Base-by-base conservation (phyloP, 2,113 vertebrate species). In the Pedetes capensis region DNA sequence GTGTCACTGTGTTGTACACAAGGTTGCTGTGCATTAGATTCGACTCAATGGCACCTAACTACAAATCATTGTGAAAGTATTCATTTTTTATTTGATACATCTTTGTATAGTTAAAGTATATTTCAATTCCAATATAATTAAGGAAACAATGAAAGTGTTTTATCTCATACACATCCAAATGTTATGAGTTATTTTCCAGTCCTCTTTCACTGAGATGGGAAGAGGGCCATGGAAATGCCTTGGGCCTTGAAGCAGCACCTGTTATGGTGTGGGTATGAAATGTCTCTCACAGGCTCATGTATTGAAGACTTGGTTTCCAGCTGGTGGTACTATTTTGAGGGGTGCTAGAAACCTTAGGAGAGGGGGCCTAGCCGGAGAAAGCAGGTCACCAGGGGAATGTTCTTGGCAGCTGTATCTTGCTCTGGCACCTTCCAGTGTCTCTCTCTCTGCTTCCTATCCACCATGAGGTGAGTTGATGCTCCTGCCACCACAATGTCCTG, bases 101-200 rank as follows among this genome's bases (percentile, higher is more conserved):
- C 27, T 53, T 93, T 96, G 84, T 95, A 93, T 59, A 64, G 61
- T 57, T 94, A 51, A 88, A 96, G 42, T 66, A 32, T 83, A 79
- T 83, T 89, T 93, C 16, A 12, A 89, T 51, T 95, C 64, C 13
- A 57, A 34, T 90, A 71, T 82, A 53, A 93, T 29, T 57, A 32
- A 88, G 42, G 78, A 74, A 72, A 13, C 49, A 89, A 68, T 32
- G 16, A 27, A 86, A n/a, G 14, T 88, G 22, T 72, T 81, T 86
- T 79, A 69, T 37, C 49, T 39, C 74, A 79, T 14, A 16, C 87
- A 55, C 13, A 63, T 63, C 37, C 55, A 95, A 88, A 20, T 42
- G 22, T 42, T 85, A 34, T 6, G 39, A 91, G 27, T 74, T 95
- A 63, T 51, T 34, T 76, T 88, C n/a, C 76, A 74, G 59, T 57